phyloP scores from a whole-genome alignment of 2,113 vertebrate genomes.

The Perca schrenkii region DNA sequence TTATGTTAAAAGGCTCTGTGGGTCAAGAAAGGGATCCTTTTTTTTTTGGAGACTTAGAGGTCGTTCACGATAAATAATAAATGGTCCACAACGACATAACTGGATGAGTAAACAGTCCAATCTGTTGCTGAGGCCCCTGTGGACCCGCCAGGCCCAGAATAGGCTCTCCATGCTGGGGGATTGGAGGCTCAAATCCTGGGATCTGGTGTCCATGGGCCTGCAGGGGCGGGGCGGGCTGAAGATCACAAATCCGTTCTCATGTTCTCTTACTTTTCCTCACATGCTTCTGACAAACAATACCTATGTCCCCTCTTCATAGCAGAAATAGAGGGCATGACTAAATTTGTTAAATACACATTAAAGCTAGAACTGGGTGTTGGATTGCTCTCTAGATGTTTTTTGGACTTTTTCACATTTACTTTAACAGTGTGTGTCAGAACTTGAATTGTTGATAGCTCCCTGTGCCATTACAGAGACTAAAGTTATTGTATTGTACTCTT shows the following conservation, averaged over 20 bases:
- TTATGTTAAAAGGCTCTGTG: neutral
- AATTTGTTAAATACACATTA: neutral
- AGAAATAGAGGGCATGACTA: too few species aligned
- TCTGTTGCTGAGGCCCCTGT: constrained; percentile 81
- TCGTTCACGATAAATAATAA: constrained; percentile 71
- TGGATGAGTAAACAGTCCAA: constrained; percentile 80
- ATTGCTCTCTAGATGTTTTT: neutral
- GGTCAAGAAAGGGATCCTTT: neutral
- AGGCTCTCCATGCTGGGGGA: constrained; percentile 76
- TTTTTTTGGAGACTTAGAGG: constrained; percentile 8
- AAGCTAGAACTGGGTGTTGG: neutral
- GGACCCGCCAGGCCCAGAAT: constrained; percentile 80
- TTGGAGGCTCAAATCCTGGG: constrained; percentile 82
- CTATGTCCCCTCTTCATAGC: neutral
- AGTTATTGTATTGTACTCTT: neutral
- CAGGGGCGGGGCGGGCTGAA: constrained; percentile 25
- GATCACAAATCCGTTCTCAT: constrained; percentile 48
- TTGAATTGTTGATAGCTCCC: neutral
- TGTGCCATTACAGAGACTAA: neutral
- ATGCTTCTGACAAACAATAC: neutral
- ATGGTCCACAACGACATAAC: constrained; percentile 52
- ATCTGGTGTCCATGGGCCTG: constrained; percentile 78
- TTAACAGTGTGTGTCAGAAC: neutral
- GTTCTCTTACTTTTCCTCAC: constrained; percentile 22
- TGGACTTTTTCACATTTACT: neutral